Evolutionary conservation across 2,113 vertebrate genomes (phyloP), one percentile per base, ranked within the genome.

Genomic region (Centropristis striata): DNA sequence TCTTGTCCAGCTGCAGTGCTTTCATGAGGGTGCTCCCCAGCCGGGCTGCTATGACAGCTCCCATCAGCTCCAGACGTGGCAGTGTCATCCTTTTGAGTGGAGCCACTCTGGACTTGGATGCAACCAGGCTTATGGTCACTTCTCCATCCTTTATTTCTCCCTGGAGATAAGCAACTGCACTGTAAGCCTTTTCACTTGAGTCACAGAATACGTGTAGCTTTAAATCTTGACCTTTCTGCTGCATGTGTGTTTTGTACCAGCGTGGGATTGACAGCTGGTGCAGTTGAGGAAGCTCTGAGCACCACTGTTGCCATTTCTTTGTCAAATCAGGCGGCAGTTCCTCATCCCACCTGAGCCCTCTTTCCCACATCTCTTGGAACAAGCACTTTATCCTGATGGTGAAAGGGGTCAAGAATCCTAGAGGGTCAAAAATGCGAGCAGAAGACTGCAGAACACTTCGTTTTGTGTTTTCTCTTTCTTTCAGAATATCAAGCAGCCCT

Each of bases 21-120:
- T 75, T 86, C 1, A 67, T 21, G 1, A 84, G 64, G 1, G 37
- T 80, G 23, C 49, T 39, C 10, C 57, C 75, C 0, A 80, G 18
- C 11, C 65, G 81, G 3, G 71, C 77, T 49, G 37, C 86, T 16
- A 78, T 81, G 0, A 84, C 18, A 15, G 80, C 77, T 42, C 77
- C 78, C 77, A 81, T 86, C 15, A 84, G 25, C 59, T 88, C 80
- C 42, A 86, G 41, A 7, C 32, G 28, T 32, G 77, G 84, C 23
- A 86, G 21, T 2, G 67, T 77, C 21, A 69, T 47, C 21, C 46
- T 81, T 10, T 77, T 81, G n/a, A 81, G 18, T 8, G 83, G 77
- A 0, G 71, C 75, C 3, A 75, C 74, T 21, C 37, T 75, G 4
- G 75, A 78, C 59, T 81, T 78, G 27, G 86, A 84, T 42, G 81